Percentiles rank a stretch among this genome's conserved stretches.
Evolutionary conservation across 2,113 vertebrate species (phyloP).

Genomic region (Centrocercus urophasianus): DNA sequence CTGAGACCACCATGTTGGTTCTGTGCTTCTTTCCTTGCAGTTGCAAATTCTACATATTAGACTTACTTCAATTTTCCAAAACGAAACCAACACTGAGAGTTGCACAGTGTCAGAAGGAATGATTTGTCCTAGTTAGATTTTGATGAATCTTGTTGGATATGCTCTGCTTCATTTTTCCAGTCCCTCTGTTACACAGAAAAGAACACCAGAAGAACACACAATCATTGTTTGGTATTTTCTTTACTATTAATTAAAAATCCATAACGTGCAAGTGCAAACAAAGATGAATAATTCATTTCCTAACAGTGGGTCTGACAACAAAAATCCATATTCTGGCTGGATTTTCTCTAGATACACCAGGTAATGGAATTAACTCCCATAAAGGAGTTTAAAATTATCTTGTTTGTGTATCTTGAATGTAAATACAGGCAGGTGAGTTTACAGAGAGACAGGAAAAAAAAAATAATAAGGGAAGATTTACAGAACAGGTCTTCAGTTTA

Average conservation of each 20-base stretch:
- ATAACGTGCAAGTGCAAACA: neutral
- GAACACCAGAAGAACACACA: neutral
- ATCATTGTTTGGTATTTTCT: neutral
- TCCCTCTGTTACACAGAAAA: neutral
- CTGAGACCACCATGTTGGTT: neutral
- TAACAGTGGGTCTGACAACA: neutral
- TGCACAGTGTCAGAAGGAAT: neutral
- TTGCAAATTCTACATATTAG: neutral
- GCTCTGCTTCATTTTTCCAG: neutral
- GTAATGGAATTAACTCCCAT: neutral
- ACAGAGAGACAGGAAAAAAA: neutral
- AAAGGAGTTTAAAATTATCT: neutral
- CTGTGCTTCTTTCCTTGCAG: neutral
- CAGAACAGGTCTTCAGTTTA: neutral
- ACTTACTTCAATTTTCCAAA: neutral
- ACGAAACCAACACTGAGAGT: neutral
- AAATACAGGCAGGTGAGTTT: neutral
- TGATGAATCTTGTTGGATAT: neutral
- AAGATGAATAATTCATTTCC: neutral
- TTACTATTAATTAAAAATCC: neutral
- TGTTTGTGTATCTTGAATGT: neutral
- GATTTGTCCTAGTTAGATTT: neutral
- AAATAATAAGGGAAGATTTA: neutral
- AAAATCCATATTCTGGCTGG: neutral
- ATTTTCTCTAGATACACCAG: neutral